Percentiles rank a stretch among this genome's conserved stretches.
phyloP scores from a whole-genome alignment of 2,113 vertebrate genomes.

The Siniperca knerii region DNA sequence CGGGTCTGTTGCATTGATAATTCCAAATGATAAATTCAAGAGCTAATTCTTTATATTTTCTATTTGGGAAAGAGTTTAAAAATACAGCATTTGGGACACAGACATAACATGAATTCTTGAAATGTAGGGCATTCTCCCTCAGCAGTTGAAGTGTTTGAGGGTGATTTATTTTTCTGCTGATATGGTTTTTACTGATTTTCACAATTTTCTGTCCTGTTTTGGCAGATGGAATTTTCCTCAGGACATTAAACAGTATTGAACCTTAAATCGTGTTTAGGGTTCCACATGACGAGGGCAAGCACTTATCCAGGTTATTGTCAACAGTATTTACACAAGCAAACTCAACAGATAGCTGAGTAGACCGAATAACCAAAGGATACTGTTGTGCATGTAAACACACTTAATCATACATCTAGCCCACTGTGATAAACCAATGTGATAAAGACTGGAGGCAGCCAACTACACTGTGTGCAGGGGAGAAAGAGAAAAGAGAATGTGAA shows the following conservation, averaged over 20 bases:
- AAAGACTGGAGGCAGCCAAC: constrained; percentile 29
- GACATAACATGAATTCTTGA: neutral
- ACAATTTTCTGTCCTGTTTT: constrained; percentile 17
- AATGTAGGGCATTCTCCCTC: neutral
- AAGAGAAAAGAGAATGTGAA: constrained; percentile 43
- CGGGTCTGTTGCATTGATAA: neutral
- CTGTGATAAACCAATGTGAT: constrained; percentile 39
- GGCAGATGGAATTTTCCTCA: constrained; percentile 3
- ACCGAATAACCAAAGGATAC: constrained; percentile 20
- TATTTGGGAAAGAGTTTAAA: neutral
- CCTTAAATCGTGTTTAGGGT: constrained; percentile 16
- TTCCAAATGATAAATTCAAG: constrained; percentile 8
- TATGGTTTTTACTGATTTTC: neutral
- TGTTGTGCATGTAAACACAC: constrained; percentile 33
- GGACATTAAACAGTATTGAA: constrained; percentile 27
- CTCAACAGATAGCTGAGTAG: constrained; percentile 41
- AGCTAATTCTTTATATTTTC: neutral
- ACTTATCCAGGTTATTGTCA: constrained; percentile 16
- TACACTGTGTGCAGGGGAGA: constrained; percentile 6
- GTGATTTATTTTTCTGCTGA: constrained; percentile 15
- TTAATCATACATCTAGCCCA: constrained; percentile 13
- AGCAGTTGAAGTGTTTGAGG: neutral
- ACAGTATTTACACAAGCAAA: constrained; percentile 8
- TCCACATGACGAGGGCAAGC: neutral
- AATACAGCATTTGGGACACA: neutral